Percentiles rank a stretch among this genome's conserved stretches.
These are phyloP conservation scores for Melinaea menophilus DNA, from an alignment of 2,888 invertebrate species.

Conservation along the genomic window DNA sequence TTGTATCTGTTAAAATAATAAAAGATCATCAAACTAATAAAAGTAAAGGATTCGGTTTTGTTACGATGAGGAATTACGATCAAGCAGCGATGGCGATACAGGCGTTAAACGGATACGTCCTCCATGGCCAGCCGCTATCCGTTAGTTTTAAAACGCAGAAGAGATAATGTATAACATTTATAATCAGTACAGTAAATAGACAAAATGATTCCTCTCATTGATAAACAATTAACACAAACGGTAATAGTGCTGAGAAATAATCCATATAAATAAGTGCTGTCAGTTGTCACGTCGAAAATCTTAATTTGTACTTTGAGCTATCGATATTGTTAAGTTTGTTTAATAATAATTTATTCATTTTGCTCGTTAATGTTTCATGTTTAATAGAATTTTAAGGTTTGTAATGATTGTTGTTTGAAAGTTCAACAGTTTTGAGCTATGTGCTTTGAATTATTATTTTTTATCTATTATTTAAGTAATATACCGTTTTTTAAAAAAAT, in stretches of 20 bases:
- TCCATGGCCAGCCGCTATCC: conserved; percentile 72
- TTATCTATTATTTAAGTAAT: conserved; percentile 77
- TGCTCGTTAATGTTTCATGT: conserved; percentile 78
- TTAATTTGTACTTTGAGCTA: conserved; percentile 75
- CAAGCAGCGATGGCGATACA: conserved; percentile 77
- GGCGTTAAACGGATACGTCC: conserved; percentile 70
- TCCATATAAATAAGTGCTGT: conserved; percentile 59
- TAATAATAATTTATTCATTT: conserved; percentile 78
- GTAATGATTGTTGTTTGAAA: conserved; percentile 73
- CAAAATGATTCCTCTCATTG: conserved; percentile 59
- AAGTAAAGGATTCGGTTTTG: conserved; percentile 77
- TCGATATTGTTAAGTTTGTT: conserved; percentile 78
- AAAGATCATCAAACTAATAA: conserved; percentile 76
- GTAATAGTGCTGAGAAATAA: conserved; percentile 53
- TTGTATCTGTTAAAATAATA: conserved; percentile 76
- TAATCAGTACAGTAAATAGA: conserved; percentile 76
- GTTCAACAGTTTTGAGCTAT: conserved; percentile 72
- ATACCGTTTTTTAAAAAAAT: conserved; percentile 58
- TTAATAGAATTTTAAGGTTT: conserved; percentile 76
- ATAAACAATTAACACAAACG: conserved; percentile 58
- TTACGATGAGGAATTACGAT: conserved; percentile 76
- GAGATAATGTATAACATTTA: conserved; percentile 74
- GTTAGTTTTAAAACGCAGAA: conserved; percentile 77
- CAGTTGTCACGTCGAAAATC: conserved; percentile 72
- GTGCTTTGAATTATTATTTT: conserved; percentile 75